Base-by-base conservation (phyloP, 2,113 vertebrate genomes). In the Synchiropus splendidus region DNA sequence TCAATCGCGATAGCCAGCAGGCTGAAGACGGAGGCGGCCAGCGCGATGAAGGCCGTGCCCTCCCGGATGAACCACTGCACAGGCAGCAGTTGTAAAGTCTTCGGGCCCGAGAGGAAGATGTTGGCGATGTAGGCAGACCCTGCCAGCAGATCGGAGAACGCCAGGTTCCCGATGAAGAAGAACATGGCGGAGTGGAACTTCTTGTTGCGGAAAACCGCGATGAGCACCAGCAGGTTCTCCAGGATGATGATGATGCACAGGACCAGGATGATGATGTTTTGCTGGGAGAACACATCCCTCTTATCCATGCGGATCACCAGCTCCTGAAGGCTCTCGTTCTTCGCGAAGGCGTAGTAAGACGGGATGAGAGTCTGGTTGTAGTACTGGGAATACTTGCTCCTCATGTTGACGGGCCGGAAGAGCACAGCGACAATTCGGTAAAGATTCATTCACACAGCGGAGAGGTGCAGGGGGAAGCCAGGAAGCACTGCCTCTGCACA, bases 131-230 rank as follows among this genome's bases (percentile, higher is more conserved):
- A 98, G 13, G 92, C 91, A 1, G 85, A 61, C 0, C 94, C 95
- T 0, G 95, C 91, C 74, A 98, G 41, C 2, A 98, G 81, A 49
- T 98, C 95, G 0, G 94, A 97, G 39, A 92, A 90, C 0, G 95
- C 95, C 70, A 98, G 21, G 49, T 98, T 98, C 6, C 93, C 94
- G 5, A 98, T 91, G 71, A 98, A 97, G 67, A 96, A 86, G 71
- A 92, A 98, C 94, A 97, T 97, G 72, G 94, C 92, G 0, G 94
- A 85, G 74, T 97, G 95, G 14, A 98, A 92, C 54, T 94, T 91
- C 54, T 91, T 92, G 79, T 98, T 96, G 31, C 92, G 86, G 32
- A 75, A 89, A 1, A 98, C 89, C 0, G 95, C 89, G 0, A 87
- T 45, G 1, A 98, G 87, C 9, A 98, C 94, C 56, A 97, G 59